These are phyloP conservation scores for Cyprinodon variegatus DNA, from an alignment of 2,113 vertebrate genomes.

Conservation along the genomic window DNA sequence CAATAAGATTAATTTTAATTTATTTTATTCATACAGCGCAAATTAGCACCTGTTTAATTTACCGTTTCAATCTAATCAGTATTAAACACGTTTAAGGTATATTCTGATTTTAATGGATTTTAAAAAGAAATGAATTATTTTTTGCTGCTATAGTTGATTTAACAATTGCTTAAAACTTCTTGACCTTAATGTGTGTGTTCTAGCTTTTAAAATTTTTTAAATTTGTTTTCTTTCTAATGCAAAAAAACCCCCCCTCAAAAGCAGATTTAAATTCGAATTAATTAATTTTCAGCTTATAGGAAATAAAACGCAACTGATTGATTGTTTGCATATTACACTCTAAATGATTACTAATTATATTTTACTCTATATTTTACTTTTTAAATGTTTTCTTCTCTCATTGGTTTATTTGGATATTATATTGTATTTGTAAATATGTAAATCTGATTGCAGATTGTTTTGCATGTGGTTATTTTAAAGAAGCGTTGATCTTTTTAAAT, in stretches of 20 bases:
- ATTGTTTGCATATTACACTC: not conserved
- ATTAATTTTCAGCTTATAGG: not conserved
- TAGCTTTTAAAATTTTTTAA: not conserved
- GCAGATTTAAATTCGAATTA: not conserved
- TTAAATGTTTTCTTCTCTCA: not conserved
- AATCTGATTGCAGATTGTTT: constrained; percentile 20
- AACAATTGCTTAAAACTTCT: not conserved
- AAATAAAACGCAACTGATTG: not conserved
- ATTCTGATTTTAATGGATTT: too few species aligned
- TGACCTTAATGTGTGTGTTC: not conserved
- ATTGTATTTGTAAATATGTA: constrained; percentile 17
- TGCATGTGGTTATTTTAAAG: constrained; percentile 15
- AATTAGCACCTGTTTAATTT: not conserved
- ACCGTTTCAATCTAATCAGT: not conserved
- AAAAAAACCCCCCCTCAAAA: not conserved
- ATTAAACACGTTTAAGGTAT: too few species aligned
- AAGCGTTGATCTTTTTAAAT: not conserved
- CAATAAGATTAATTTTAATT: not conserved
- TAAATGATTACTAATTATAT: not conserved
- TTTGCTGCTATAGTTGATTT: not conserved
- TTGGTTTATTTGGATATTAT: not conserved
- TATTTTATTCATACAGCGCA: not conserved
- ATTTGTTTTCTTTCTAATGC: not conserved
- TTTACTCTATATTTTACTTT: not conserved
- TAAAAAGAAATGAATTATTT: not conserved